Base-by-base conservation (phyloP, 2,888 invertebrate genomes). In the Trilocha varians region DNA sequence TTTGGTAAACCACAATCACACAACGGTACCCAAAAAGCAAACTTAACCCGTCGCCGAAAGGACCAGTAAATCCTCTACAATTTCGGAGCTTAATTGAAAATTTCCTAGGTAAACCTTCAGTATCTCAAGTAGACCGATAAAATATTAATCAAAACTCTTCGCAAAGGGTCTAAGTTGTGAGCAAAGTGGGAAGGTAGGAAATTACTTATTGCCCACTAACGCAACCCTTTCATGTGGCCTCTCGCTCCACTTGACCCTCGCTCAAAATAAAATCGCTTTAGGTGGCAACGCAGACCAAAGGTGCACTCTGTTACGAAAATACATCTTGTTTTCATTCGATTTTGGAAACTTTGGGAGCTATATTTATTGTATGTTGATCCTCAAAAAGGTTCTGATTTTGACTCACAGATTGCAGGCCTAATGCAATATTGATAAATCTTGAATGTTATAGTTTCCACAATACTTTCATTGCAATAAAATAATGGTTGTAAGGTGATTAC, bases 141-240 rank as follows among this genome's bases (percentile, higher is more conserved):
- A 61, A 57, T 58, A 65, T 66, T 55, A 61, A 61, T 57, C 57
- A 53, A 43, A 53, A 54, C 45, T 53, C 50, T 57, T 55, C 58
- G 43, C 43, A 37, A 46, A 52, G 48, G 49, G 45, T 49, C 46
- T 48, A 53, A 54, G 52, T 53, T 49, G 50, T 49, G 53, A 48
- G 52, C 55, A 2, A 25, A 57, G 45, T 47, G 53, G 55, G 58
- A 53, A 53, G 55, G 56, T 53, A 52, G 57, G 53, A 65, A 65
- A 65, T 65, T 62, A 61, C 61, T 53, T 65, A 65, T 59, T 57
- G 61, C 55, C 57, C 53, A 45, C 55, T 53, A 58, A 59, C 56
- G 49, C 54, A 53, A 49, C 53, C 55, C 58, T 64, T 55, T 64
- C 57, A 65, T 53, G 53, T 52, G 55, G 51, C 55, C 62, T 53